Conservation (phyloP, 2,888 invertebrate genomes). For the Drosophila greeni region DNA sequence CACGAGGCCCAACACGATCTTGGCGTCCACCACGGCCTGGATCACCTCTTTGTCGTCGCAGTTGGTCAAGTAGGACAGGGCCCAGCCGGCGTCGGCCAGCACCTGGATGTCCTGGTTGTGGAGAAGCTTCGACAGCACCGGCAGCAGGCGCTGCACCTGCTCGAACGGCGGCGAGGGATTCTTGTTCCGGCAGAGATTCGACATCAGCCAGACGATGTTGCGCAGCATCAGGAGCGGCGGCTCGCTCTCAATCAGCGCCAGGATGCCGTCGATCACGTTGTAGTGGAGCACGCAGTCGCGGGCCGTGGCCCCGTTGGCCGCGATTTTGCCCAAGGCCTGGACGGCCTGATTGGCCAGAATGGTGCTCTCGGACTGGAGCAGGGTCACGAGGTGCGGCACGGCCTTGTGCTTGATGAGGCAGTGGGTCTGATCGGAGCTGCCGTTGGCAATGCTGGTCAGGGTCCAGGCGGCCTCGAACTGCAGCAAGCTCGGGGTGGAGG, state of each 20-base stretch:
- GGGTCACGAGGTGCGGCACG: constrained; percentile 87
- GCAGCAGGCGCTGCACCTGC: constrained; percentile 82
- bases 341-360: constrained; percentile 94
- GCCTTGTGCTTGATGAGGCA: constrained; percentile 92
- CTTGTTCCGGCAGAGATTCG: constrained; percentile 88
- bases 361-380: constrained; percentile 84
- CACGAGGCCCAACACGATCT: constrained; percentile 85
- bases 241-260: constrained; percentile 83
- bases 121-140: constrained; percentile 87
- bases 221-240: constrained; percentile 83
- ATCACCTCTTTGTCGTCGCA: constrained; percentile 93
- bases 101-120: constrained; percentile 87
- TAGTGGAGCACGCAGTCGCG: constrained; percentile 88
- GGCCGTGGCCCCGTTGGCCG: constrained; percentile 90
- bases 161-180: background rate
- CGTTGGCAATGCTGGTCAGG: constrained; percentile 97
- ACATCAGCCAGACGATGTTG: constrained; percentile 96
- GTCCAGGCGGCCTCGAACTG: constrained; percentile 99
- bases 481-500: constrained; percentile 83
- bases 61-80: constrained; percentile 94
- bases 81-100: constrained; percentile 95
- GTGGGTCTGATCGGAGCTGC: constrained; percentile 92
- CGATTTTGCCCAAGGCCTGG: constrained; percentile 98
- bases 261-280: constrained; percentile 86
- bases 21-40: constrained; percentile 87